phyloP scores from a whole-genome alignment of 2,888 invertebrate species.

The Crocallis elinguaria region DNA sequence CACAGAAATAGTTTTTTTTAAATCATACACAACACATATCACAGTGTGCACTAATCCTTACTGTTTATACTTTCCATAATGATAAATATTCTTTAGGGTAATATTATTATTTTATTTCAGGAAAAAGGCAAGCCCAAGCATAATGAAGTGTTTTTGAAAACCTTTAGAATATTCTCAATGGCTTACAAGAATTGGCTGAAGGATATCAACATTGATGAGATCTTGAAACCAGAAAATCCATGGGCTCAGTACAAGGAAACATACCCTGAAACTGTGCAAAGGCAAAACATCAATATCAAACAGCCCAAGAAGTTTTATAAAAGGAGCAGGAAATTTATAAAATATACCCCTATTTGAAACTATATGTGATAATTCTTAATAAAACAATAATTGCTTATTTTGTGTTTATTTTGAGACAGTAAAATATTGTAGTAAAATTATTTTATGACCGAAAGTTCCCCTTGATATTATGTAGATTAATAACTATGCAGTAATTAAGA shows the following conservation, averaged over 20 bases:
- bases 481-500: too few relatives aligned
- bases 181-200: slow-evolving; percentile 67
- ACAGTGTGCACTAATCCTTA: too few relatives aligned
- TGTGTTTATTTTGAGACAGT: slow-evolving; percentile 39
- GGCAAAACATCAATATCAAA: slow-evolving; percentile 55
- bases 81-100: too few relatives aligned
- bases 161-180: slow-evolving; percentile 63
- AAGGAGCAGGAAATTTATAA: slow-evolving; percentile 58
- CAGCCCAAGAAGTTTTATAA: slow-evolving; percentile 73
- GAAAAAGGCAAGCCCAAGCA: slow-evolving; percentile 41
- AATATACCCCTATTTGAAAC: slow-evolving; percentile 53
- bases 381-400: slow-evolving; percentile 36
- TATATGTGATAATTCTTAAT: slow-evolving; percentile 32
- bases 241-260: slow-evolving; percentile 86
- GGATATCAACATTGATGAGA: slow-evolving; percentile 70
- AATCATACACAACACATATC: too few relatives aligned
- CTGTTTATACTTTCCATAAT: too few relatives aligned
- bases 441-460: neutral
- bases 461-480: too few relatives aligned
- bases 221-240: slow-evolving; percentile 79
- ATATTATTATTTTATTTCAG: slow-evolving; percentile 51
- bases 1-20: too few relatives aligned
- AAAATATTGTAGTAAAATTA: neutral
- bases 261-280: slow-evolving; percentile 70
- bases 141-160: slow-evolving; percentile 60